These are phyloP conservation scores for Periophthalmus magnuspinnatus DNA, from an alignment of 2,797 vertebrate genomes.

Conservation along the genomic window DNA sequence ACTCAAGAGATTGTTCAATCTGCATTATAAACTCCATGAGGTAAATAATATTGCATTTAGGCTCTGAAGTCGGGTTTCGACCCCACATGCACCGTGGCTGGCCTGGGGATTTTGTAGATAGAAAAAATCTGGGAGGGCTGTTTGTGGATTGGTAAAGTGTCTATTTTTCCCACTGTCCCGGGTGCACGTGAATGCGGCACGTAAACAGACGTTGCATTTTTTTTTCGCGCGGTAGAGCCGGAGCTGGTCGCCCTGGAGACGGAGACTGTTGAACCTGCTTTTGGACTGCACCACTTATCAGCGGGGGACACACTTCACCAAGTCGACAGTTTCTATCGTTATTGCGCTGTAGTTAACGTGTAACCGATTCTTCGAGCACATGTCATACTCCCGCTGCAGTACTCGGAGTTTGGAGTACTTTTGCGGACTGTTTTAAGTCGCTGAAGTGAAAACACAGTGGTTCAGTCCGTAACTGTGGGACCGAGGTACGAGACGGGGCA, in stretches of 20 bases:
- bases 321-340: neutral
- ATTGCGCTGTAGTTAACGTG: neutral
- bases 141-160: neutral
- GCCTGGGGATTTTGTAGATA: neutral
- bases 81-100: neutral
- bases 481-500: slow-evolving; percentile 71
- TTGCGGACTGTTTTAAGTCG: neutral
- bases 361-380: neutral
- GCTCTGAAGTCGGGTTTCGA: no score
- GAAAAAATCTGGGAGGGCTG: neutral
- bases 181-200: slow-evolving; percentile 42
- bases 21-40: no score
- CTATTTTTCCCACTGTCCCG: neutral
- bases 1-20: no score
- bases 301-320: slow-evolving; percentile 4
- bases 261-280: slow-evolving; percentile 81
- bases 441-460: slow-evolving; percentile 65
- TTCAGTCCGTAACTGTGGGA: slow-evolving; percentile 78
- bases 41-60: no score
- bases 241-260: slow-evolving; percentile 64
- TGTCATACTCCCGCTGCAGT: fast-evolving
- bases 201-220: slow-evolving; percentile 51
- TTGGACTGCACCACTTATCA: slow-evolving; percentile 70
- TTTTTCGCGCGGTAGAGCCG: slow-evolving; percentile 57
- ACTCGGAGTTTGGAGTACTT: neutral